Conservation (phyloP, 2,113 vertebrate species). For the Bombycilla garrulus region DNA sequence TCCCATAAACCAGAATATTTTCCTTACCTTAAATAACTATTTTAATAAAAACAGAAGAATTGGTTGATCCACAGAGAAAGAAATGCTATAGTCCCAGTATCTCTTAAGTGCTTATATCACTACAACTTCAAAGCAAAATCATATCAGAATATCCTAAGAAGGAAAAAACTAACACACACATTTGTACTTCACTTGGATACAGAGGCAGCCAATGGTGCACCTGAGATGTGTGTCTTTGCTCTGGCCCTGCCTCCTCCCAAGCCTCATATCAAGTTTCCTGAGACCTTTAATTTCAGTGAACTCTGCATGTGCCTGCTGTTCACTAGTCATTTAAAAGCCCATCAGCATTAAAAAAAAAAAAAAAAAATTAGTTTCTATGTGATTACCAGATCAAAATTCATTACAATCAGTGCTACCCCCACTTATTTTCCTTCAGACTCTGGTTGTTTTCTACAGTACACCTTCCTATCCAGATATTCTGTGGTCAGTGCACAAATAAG, state of each 20-base stretch:
- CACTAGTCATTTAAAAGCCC: fast-evolving
- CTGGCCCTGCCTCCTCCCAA: neutral
- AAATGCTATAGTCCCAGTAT: neutral
- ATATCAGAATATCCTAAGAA: neutral
- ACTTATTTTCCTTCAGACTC: neutral
- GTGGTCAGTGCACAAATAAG: neutral
- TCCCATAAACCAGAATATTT: neutral
- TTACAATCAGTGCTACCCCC: neutral
- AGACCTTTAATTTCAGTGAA: neutral
- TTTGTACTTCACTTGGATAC: neutral
- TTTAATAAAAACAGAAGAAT: slow-evolving; percentile 63
- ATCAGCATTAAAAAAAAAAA: too few relatives aligned
- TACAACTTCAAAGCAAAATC: neutral
- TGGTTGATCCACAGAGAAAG: slow-evolving; percentile 64
- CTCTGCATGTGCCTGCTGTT: neutral
- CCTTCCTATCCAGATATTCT: neutral
- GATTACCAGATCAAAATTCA: neutral
- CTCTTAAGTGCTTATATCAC: neutral
- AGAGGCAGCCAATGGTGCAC: neutral
- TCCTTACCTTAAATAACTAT: slow-evolving; percentile 72
- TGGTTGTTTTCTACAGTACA: fast-evolving
- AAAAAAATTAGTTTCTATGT: neutral
- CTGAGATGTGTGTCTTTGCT: fast-evolving
- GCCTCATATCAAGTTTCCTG: neutral
- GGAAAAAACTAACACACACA: neutral